A percentile compares a stretch with the other conserved stretches of the same genome.
phyloP scores from a whole-genome alignment of 1,140 invertebrate genomes.

The Rhopalosiphum maidis region DNA sequence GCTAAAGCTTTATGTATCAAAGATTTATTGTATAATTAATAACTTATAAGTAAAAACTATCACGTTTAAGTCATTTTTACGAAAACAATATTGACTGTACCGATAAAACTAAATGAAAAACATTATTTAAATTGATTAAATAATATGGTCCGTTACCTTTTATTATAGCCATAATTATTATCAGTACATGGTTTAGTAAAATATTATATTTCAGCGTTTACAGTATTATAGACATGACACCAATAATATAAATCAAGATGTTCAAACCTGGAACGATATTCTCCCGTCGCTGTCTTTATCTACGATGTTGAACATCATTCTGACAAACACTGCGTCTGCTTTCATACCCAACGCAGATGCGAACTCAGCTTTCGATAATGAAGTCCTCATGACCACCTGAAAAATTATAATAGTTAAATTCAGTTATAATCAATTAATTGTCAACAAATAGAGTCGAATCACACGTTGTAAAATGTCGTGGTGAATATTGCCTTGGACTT shows the following conservation, averaged over 20 bases:
- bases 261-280: slow-evolving; percentile 87
- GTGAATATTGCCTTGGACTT: too few relatives aligned
- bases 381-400: slow-evolving; percentile 90
- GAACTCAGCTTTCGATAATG: slow-evolving; percentile 93
- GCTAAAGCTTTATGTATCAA: neutral
- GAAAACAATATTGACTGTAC: neutral
- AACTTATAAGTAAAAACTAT: too few relatives aligned
- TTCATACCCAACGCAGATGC: slow-evolving; percentile 97
- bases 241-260: neutral
- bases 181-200: too few relatives aligned
- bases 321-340: slow-evolving; percentile 93
- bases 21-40: neutral
- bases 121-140: neutral
- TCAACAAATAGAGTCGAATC: too few relatives aligned
- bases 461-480: too few relatives aligned
- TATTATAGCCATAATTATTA: neutral
- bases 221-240: neutral
- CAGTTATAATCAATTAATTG: too few relatives aligned
- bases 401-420: neutral
- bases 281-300: slow-evolving; percentile 95
- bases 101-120: neutral
- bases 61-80: neutral
- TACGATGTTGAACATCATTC: slow-evolving; percentile 99
- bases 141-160: neutral
- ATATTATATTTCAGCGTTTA: neutral